These are phyloP conservation scores for Parapristionchus giblindavisi DNA, from an alignment of 2,888 invertebrate species.

Conservation along the genomic window DNA sequence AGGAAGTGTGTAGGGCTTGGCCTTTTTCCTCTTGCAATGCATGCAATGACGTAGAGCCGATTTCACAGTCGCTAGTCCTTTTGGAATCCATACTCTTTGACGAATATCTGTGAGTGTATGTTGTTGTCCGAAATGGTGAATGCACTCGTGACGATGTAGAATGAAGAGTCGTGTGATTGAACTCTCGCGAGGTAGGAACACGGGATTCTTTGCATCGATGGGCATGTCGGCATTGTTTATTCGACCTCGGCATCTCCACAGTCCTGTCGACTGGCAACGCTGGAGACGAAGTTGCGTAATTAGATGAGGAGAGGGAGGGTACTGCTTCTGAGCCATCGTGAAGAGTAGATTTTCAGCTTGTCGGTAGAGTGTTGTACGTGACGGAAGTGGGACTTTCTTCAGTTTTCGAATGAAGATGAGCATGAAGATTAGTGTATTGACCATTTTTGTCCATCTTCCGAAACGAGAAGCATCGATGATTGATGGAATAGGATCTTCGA, in stretches of 20 bases:
- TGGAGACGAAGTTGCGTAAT: background rate
- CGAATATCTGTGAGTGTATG: background rate
- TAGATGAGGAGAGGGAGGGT: background rate
- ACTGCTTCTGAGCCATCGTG: background rate
- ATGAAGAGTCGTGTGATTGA: slow-evolving; percentile 20
- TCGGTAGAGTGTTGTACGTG: background rate
- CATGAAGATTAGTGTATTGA: background rate
- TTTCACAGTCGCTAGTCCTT: background rate
- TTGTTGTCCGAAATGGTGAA: background rate
- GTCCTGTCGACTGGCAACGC: background rate
- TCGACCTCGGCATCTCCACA: slow-evolving; percentile 31
- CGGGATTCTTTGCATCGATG: background rate
- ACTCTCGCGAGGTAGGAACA: slow-evolving; percentile 20
- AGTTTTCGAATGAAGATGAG: background rate
- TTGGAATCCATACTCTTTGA: slow-evolving; percentile 23
- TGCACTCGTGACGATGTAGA: background rate
- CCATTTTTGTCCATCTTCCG: background rate
- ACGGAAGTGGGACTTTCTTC: background rate
- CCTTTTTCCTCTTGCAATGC: background rate
- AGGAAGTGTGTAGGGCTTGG: slow-evolving; percentile 7
- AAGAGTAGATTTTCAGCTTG: slow-evolving; percentile 3
- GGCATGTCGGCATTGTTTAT: background rate
- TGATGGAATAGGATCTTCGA: background rate
- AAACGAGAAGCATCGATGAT: background rate
- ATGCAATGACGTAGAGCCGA: background rate